Base-by-base conservation (phyloP, 2,113 vertebrate species). In the Coptodon rendalli region DNA sequence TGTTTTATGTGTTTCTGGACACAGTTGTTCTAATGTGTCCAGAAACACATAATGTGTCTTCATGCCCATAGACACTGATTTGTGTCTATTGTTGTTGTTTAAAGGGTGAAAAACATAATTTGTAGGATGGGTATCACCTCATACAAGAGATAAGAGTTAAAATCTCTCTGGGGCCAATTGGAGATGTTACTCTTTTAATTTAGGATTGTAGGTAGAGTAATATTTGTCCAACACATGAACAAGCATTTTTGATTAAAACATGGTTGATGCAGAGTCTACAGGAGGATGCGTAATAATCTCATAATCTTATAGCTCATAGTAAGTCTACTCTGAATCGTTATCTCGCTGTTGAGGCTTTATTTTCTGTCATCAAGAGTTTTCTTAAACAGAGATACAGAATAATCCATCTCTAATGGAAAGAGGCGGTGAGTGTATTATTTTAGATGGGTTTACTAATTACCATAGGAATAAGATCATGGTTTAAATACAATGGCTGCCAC, bases 401-500 rank as follows among this genome's bases (percentile, higher is more conserved):
- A 71, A 43, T 38, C 36, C 1, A 0, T 66, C 36, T 43, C 63
- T 24, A 40, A 71, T 0, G n/a, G 36, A 40, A 38, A 40, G n/a
- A 43, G 1, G 61, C 34, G 34, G 24, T 40, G 36, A 14, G 36
- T 71, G 36, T 43, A 43, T 71, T 71, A 71, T 71, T 71, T 71
- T 71, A 71, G 38, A 1, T 1, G 38, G 38, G 66, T 43, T 24
- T 43, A 4, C 36, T 71, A 71, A 71, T 27, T 24, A 43, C 3
- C 0, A 1, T 71, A 4, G 13, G 12, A 43, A 71, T 43, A 0
- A 43, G 66, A 24, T 71, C 36, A 71, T 24, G 38, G 38, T 71
- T 43, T 71, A 71, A 43, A 71, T 43, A 43, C 38, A 16, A 2
- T 43, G 12, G 0, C 36, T 22, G 63, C 0, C 66, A 43, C 66